Percentiles rank a stretch among this genome's conserved stretches.
These are phyloP conservation scores for Bradypus variegatus DNA, from an alignment of 2,797 vertebrate genomes.

Conservation along the genomic window DNA sequence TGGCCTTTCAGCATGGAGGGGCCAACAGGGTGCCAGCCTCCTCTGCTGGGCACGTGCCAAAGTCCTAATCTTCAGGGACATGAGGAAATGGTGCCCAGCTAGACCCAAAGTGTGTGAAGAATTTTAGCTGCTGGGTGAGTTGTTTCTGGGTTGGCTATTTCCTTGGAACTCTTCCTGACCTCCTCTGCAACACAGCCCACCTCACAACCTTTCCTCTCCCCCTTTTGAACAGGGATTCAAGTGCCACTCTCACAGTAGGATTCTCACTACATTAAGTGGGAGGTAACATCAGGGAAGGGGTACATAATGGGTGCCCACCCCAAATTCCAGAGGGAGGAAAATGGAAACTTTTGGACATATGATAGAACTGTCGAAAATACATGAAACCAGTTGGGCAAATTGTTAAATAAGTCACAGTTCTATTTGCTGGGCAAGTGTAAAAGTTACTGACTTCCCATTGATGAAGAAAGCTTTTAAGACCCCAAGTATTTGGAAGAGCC, in stretches of 20 bases:
- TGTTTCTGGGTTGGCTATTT: background rate
- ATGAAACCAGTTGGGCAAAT: background rate
- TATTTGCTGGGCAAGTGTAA: background rate
- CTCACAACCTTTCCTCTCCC: background rate
- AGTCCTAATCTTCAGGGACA: background rate
- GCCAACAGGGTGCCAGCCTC: background rate
- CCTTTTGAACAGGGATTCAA: background rate
- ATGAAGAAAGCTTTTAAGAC: background rate
- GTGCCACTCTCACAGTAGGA: background rate
- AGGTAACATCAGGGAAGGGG: background rate
- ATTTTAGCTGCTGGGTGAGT: background rate
- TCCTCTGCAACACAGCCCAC: background rate
- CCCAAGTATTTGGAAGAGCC: background rate
- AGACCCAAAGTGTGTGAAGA: background rate
- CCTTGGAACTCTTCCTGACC: background rate
- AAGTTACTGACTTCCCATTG: background rate
- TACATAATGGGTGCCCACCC: background rate
- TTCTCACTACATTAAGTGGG: background rate
- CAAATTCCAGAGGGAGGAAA: background rate
- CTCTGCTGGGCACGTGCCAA: background rate
- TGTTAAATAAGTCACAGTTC: background rate
- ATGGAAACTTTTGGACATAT: background rate
- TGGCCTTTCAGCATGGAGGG: background rate
- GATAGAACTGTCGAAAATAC: background rate
- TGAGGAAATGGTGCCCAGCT: background rate